Evolutionary conservation across 2,797 vertebrate species (phyloP).

Genomic region (Platalea minor): DNA sequence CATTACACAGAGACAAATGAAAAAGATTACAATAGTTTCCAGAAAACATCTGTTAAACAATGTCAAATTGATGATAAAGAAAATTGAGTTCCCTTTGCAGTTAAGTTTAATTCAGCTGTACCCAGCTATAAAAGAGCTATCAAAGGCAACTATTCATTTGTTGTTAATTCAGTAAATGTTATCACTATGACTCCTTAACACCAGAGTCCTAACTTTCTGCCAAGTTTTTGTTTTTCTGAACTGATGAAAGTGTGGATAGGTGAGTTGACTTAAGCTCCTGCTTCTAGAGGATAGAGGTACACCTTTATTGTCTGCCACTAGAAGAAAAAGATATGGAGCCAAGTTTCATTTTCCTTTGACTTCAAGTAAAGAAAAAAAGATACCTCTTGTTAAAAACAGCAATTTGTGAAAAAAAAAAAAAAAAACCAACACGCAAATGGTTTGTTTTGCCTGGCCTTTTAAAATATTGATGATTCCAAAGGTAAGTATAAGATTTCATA

Average conservation of each 20-base stretch:
- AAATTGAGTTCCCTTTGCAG: constrained; percentile 75
- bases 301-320: neutral
- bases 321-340: neutral
- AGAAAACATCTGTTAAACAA: constrained; percentile 78
- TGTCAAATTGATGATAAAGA: constrained; percentile 76
- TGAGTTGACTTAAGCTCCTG: neutral
- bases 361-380: neutral
- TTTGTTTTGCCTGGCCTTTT: neutral
- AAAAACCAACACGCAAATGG: no score
- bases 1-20: constrained; percentile 73
- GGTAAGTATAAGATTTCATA: neutral
- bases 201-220: neutral
- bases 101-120: constrained; percentile 71
- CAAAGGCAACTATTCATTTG: constrained; percentile 67
- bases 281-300: neutral
- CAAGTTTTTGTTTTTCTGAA: constrained; percentile 19
- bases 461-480: neutral
- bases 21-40: constrained; percentile 64
- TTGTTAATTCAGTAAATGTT: constrained; percentile 66
- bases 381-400: neutral
- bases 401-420: neutral
- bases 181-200: constrained; percentile 42
- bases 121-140: constrained; percentile 73
- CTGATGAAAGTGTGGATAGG: neutral
- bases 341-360: neutral